Evolutionary conservation across 2,797 vertebrate species (phyloP), one percentile per base, ranked within the genome.

Genomic region (Phyllotis vaccarum): DNA sequence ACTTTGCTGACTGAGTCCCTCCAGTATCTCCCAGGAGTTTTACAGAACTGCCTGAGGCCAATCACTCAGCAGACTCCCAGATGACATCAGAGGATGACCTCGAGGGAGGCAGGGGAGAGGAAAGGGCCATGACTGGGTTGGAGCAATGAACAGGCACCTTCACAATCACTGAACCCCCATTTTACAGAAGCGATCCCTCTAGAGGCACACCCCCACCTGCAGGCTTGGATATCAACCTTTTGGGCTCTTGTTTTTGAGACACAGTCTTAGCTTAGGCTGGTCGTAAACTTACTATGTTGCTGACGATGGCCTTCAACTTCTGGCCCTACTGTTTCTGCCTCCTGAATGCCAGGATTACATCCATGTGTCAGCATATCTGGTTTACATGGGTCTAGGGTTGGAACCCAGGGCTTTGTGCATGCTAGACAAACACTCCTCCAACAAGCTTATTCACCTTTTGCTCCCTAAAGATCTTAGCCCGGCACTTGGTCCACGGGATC

Each of bases 391-490:
- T 52, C 85, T 40, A 40, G 66, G 13, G 66, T 19, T 86, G 85
- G 66, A 86, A 29, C 14, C 31, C 66, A 72, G 49, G 27, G 21
- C n/a, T 72, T 72, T 54, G 49, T 40, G 85, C 5, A 6, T 37
- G 49, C 24, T 29, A 68, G 52, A 49, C 13, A 86, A 70, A 72
- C 34, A 56, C n/a, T 72, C 52, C 9, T 49, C 14, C 13, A 27
- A 49, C 11, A 52, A 56, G 85, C 12, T 76, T 56, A 40, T 31
- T 56, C 46, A 52, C 34, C 37, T 31, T 31, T 13, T 66, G 43
- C 27, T 37, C 79, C 83, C 40, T 12, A 24, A 16, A 89, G 83
- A 80, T 52, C 90, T 90, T 64, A 94, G 91, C 86, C 58, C 90
- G 66, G 78, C 78, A 56, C 72, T 74, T 74, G 66, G 82, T 54